Evolutionary conservation across 2,797 vertebrate genomes (phyloP).

Genomic region (Mycteria americana): DNA sequence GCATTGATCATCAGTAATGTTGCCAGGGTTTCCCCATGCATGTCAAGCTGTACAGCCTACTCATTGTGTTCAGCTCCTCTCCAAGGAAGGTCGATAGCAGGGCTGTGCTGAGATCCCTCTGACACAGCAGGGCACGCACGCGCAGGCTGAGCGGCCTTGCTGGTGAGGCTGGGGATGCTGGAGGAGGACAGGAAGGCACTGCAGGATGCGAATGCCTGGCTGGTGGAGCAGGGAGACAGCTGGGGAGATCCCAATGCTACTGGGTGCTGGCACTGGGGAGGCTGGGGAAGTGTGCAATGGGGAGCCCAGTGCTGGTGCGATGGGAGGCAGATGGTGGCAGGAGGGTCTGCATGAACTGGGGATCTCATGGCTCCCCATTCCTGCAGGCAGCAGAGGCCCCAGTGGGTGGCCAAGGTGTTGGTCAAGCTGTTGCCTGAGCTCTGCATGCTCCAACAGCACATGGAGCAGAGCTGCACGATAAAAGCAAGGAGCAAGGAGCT

Average conservation of each 20-base stretch:
- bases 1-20: neutral
- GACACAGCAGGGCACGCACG: neutral
- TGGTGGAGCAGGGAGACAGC: neutral
- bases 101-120: neutral
- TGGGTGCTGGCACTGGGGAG: neutral
- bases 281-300: neutral
- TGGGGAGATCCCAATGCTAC: neutral
- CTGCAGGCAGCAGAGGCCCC: neutral
- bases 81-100: neutral
- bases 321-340: neutral
- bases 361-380: neutral
- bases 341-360: neutral
- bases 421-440: neutral
- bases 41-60: neutral
- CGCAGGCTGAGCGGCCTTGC: neutral
- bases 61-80: neutral
- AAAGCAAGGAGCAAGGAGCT: neutral
- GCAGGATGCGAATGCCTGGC: neutral
- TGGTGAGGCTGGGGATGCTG: neutral
- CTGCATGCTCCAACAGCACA: neutral
- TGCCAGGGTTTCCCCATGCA: neutral
- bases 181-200: neutral
- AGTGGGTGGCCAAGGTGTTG: neutral
- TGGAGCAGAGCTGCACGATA: neutral
- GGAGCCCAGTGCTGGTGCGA: neutral